Evolutionary conservation across 1,140 invertebrate genomes (phyloP), one percentile per base, ranked within the genome.

Genomic region (Adoxophyes honmai): DNA sequence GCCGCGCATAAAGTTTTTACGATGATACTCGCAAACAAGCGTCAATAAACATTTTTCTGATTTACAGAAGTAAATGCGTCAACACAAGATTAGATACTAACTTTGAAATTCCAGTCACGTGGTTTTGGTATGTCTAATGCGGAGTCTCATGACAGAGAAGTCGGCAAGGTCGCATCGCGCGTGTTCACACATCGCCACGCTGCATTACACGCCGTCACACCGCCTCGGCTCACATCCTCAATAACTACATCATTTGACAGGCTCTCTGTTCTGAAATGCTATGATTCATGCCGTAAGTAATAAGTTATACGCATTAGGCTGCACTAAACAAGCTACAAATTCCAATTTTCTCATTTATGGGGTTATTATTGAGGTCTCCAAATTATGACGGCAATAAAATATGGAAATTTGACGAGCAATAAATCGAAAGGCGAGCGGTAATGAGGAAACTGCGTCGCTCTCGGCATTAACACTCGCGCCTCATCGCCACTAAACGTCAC

Each of bases 401-500:
- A 44, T 72, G 68, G 56, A 75, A 68, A 66, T 75, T 74, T 76
- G 72, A 78, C 55, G 69, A 66, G 73, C 73, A 72, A 75, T 79
- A 78, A 78, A 76, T 71, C 65, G 61, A 53, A 69, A 61, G 55
- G 55, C 58, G 48, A 38, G 54, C 36, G 34, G 75, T 81, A 83
- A 83, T 83, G 75, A 84, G 76, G 68, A 74, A 79, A 80, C 58
- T 62, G 58, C 60, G 66, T 69, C 56, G 60, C 59, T 52, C 52
- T 57, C 52, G 52, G 62, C 66, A 78, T 81, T 78, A 74, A 77
- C 73, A 78, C 64, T 79, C 76, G 70, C 69, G 66, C 64, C 56
- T 55, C 75, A 78, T 81, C 63, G 73, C 72, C 70, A 78, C 56
- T 88, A 81, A 88, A 88, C 66, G 85, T 88, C 85, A 81, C 60